Percentiles rank a stretch among this genome's conserved stretches.
These are phyloP conservation scores for Champsocephalus esox DNA, from an alignment of 2,797 vertebrate species.

Conservation along the genomic window DNA sequence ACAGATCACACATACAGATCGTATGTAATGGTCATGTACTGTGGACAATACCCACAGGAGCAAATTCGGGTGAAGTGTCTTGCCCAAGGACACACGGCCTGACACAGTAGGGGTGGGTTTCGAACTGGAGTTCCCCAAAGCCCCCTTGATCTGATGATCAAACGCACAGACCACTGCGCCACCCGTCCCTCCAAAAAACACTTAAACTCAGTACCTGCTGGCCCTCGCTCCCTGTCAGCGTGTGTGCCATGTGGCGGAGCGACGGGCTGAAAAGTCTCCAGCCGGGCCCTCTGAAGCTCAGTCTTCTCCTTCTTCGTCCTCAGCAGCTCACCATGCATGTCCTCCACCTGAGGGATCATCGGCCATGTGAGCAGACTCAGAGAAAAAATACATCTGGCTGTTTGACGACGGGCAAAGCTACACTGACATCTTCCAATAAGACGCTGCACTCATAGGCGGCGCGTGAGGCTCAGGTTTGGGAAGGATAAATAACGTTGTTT, in stretches of 20 bases:
- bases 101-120: too few species aligned
- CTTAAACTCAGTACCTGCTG: constrained; percentile 59
- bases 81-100: too few species aligned
- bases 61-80: too few species aligned
- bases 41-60: too few species aligned
- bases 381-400: constrained; percentile 30
- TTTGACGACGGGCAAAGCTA: constrained; percentile 23
- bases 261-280: constrained; percentile 78
- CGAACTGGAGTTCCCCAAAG: too few species aligned
- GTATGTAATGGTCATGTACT: too few species aligned
- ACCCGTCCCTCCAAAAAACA: background rate
- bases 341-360: constrained; percentile 86
- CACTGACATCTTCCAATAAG: constrained; percentile 6
- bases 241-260: constrained; percentile 69
- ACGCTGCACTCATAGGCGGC: background rate
- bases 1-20: too few species aligned
- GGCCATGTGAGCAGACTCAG: background rate
- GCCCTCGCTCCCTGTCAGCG: constrained; percentile 66
- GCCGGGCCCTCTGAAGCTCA: constrained; percentile 84
- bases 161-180: too few species aligned
- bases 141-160: too few species aligned
- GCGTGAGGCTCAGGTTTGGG: too few species aligned
- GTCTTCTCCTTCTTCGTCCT: constrained; percentile 86
- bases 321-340: constrained; percentile 87
- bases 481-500: too few species aligned